Evolutionary conservation across 2,113 vertebrate species (phyloP).

Genomic region (Nycticebus coucang): DNA sequence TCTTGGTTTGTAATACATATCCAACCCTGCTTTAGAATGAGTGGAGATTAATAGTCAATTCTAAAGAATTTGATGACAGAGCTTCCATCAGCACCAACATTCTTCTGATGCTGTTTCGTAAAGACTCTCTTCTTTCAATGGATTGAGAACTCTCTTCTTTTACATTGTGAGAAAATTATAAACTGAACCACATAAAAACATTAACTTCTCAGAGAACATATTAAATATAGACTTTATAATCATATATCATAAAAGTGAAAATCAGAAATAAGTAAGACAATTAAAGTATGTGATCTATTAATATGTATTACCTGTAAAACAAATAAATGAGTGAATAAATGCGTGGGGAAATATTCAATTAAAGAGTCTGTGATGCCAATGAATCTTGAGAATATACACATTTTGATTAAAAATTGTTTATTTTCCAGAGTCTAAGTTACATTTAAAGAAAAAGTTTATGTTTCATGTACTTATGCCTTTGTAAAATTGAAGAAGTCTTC

Average conservation of each 20-base stretch:
- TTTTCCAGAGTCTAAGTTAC: not conserved
- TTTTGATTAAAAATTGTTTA: not conserved
- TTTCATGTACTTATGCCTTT: not conserved
- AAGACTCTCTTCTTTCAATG: not conserved
- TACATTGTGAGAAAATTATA: not conserved
- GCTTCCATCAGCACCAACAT: not conserved
- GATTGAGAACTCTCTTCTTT: not conserved
- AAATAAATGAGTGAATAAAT: not conserved
- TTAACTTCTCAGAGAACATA: not conserved
- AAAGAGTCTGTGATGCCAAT: not conserved
- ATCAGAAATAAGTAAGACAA: not conserved
- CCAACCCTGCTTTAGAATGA: not conserved
- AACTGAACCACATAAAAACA: not conserved
- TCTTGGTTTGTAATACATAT: not conserved
- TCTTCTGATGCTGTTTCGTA: not conserved
- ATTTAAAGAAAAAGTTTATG: not conserved
- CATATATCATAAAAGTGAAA: not conserved
- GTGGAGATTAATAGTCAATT: not conserved
- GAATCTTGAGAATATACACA: not conserved
- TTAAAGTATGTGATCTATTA: not conserved
- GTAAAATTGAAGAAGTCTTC: not conserved
- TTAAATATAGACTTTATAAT: not conserved
- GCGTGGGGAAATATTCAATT: not conserved
- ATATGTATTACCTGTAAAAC: not conserved
- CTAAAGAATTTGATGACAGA: not conserved